Evolutionary conservation across 1,140 invertebrate species (phyloP).

Genomic region (Brachionus sp.): DNA sequence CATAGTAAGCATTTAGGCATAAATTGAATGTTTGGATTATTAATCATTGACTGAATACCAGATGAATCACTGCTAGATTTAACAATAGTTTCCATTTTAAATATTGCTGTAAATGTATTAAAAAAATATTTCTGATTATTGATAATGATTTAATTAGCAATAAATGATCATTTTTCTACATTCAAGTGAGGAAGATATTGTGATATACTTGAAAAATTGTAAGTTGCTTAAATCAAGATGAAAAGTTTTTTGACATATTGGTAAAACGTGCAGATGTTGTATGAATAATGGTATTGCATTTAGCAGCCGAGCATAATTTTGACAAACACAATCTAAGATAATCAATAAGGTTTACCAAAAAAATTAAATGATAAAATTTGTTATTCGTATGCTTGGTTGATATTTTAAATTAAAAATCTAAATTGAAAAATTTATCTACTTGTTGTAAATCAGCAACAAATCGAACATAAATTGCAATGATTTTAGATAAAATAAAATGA

Average conservation of each 20-base stretch:
- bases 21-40: constrained; percentile 16
- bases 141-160: background rate
- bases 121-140: background rate
- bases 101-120: background rate
- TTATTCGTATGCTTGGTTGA: background rate
- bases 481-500: background rate
- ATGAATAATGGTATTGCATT: background rate
- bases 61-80: constrained; percentile 9
- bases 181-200: background rate
- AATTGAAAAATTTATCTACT: background rate
- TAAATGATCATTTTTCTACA: background rate
- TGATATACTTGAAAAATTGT: background rate
- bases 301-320: background rate
- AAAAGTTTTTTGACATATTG: background rate
- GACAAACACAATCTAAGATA: background rate
- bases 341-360: background rate
- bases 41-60: background rate
- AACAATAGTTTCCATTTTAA: constrained; percentile 1
- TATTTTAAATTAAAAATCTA: background rate
- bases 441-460: background rate
- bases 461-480: background rate
- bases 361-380: background rate
- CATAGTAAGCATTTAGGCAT: constrained; percentile 43
- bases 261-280: background rate
- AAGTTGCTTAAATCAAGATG: background rate